Percentiles rank a stretch among this genome's conserved stretches.
Conservation (phyloP, 2,797 vertebrate species). For the Champsocephalus esox region DNA sequence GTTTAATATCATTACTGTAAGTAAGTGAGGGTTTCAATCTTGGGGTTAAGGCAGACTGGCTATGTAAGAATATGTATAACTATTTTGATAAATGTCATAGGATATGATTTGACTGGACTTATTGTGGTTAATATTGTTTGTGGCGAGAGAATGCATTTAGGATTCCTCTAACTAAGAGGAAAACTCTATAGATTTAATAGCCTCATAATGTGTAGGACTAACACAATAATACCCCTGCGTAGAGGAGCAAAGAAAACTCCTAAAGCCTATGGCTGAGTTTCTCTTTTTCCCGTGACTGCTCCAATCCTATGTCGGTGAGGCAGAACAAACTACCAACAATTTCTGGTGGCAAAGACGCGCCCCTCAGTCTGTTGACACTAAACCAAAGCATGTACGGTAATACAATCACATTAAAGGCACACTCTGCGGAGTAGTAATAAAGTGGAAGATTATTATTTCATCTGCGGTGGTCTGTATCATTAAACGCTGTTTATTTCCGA, state of each 20-base stretch:
- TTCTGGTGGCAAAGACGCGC: conserved; percentile 27
- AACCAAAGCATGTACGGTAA: conserved; percentile 46
- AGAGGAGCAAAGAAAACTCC: conserved; percentile 17
- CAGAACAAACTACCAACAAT: conserved; percentile 46
- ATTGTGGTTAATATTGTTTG: conserved; percentile 5
- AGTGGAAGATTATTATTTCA: conserved; percentile 64
- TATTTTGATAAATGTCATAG: conserved; percentile 5
- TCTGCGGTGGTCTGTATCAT: conserved; percentile 57
- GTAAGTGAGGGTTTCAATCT: conserved; percentile 24
- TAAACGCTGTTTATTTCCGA: conserved; percentile 65
- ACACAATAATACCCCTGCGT: conserved; percentile 11
- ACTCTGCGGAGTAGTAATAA: conserved; percentile 52
- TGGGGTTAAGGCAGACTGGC: neutral
- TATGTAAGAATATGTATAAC: conserved; percentile 21
- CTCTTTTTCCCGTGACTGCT: conserved; percentile 38
- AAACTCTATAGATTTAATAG: conserved; percentile 20
- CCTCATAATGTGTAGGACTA: conserved; percentile 10
- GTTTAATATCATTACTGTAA: conserved; percentile 26
- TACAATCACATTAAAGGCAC: conserved; percentile 47
- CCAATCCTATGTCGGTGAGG: conserved; percentile 39
- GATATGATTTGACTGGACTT: conserved; percentile 3
- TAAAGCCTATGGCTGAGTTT: conserved; percentile 24
- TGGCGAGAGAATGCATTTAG: neutral
- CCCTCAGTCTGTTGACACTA: conserved; percentile 37
- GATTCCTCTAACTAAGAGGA: conserved; percentile 1